phyloP scores from a whole-genome alignment of 2,888 invertebrate species.

The Dicyrtoma fusca region DNA sequence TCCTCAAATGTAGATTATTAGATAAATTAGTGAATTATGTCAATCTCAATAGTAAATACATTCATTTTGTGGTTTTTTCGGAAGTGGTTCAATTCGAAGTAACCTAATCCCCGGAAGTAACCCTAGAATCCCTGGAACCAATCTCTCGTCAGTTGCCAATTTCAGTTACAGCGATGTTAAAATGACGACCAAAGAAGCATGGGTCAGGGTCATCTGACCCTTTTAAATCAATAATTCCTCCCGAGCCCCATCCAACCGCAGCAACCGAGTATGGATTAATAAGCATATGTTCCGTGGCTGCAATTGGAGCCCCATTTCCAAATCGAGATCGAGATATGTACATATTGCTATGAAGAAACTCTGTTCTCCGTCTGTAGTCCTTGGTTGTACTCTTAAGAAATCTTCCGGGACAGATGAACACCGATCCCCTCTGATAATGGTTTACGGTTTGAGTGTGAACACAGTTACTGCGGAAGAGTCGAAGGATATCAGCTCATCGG shows the following conservation, averaged over 20 bases:
- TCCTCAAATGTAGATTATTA: too few species aligned
- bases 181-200: slow-evolving; percentile 59
- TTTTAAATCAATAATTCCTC: slow-evolving; percentile 10
- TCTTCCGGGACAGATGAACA: neutral
- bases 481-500: slow-evolving; percentile 29
- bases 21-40: too few species aligned
- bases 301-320: neutral
- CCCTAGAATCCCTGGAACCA: slow-evolving; percentile 38
- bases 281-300: neutral
- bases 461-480: slow-evolving; percentile 39
- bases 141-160: slow-evolving; percentile 28
- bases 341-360: slow-evolving; percentile 11
- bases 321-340: too few species aligned
- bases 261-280: neutral
- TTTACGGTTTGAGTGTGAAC: slow-evolving; percentile 47
- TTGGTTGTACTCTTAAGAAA: slow-evolving; percentile 40
- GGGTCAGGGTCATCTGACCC: slow-evolving; percentile 53
- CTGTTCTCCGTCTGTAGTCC: slow-evolving; percentile 46
- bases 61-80: slow-evolving; percentile 60
- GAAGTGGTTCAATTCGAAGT: slow-evolving; percentile 63
- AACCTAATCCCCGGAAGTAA: slow-evolving; percentile 50
- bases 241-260: neutral
- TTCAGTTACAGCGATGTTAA: slow-evolving; percentile 44
- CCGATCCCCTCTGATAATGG: slow-evolving; percentile 41
- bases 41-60: too few species aligned